Base-by-base conservation (phyloP, 2,797 vertebrate genomes). In the Alfaro cultratus region DNA sequence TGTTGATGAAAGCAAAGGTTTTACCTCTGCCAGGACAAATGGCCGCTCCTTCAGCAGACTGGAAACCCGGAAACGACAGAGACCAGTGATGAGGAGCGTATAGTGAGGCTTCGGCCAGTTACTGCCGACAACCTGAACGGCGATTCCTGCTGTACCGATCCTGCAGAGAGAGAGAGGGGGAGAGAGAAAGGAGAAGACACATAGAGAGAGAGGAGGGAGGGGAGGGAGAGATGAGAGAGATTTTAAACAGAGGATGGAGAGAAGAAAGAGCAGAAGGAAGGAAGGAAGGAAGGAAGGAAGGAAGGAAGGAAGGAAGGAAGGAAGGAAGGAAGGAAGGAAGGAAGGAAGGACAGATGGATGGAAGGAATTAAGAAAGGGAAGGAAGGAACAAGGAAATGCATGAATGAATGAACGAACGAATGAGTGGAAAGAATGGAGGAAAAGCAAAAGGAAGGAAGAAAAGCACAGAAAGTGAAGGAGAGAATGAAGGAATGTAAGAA, bases 21-120 rank as follows among this genome's bases (percentile, higher is more conserved):
- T 83, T 83, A 95, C 94, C 85, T 98, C 96, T 3, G 97, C 98
- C 71, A 99, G 72, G 0, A 97, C 96, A 82, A 98, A 99, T 0
- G 98, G 98, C 26, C 95, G 96, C 89, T 99, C 97, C 81, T 96
- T 97, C 67, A 98, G 89, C 83, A 99, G 81, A 89, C 95, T 93
- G 5, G 94, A 83, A 62, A 98, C 96, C 49, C 96, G 97, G 83
- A 99, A 99, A 1, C 98, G 96, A 90, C 99, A 99, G 18, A 99
- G 86, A 47, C 99, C 99, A 0, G 98, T 99, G 77, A 99, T 96
- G 88, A 99, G 96, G 89, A 99, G 82, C 0, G 97, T 99, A 76
- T 98, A 99, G 93, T 99, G 98, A 0, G 98, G 98, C 88, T 98
- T 99, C 0, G 98, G 99, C 98, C 99, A 99, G 92, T 99, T 99